A percentile compares a stretch with the other conserved stretches of the same genome.
These are phyloP conservation scores for Mactromeris polynyma DNA, from an alignment of 2,888 invertebrate species.

Conservation along the genomic window DNA sequence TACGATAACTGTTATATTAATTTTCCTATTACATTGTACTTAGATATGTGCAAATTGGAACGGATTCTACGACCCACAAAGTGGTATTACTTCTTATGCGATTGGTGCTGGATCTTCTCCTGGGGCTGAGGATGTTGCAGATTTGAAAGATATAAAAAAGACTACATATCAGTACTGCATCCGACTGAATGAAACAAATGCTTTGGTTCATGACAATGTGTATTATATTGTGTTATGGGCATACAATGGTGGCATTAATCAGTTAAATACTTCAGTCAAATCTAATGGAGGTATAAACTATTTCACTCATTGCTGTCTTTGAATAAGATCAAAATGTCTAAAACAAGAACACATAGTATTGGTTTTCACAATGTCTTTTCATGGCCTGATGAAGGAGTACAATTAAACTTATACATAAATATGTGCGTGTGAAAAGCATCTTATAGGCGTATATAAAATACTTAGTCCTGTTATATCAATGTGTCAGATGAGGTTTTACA, in stretches of 20 bases:
- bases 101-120: constrained; percentile 62
- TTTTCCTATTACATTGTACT: constrained; percentile 11
- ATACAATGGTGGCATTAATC: constrained; percentile 72
- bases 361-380: too few relatives aligned
- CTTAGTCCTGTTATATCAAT: not conserved
- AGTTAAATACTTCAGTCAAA: constrained; percentile 62
- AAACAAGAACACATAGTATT: too few relatives aligned
- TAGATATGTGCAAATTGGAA: constrained; percentile 80
- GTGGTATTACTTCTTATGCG: constrained; percentile 73
- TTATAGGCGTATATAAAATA: not conserved
- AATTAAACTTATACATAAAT: too few relatives aligned
- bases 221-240: constrained; percentile 71
- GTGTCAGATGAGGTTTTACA: not conserved
- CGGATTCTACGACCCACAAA: constrained; percentile 77
- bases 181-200: constrained; percentile 36
- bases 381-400: too few relatives aligned
- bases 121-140: constrained; percentile 54
- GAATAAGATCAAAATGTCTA: too few relatives aligned
- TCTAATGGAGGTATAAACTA: constrained; percentile 69
- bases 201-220: constrained; percentile 58
- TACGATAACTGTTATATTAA: too few relatives aligned
- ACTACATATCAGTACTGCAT: constrained; percentile 61
- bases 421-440: too few relatives aligned
- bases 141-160: constrained; percentile 42
- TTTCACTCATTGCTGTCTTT: not conserved